Conservation (phyloP, 1,140 invertebrate species). For the Chelonus insularis region DNA sequence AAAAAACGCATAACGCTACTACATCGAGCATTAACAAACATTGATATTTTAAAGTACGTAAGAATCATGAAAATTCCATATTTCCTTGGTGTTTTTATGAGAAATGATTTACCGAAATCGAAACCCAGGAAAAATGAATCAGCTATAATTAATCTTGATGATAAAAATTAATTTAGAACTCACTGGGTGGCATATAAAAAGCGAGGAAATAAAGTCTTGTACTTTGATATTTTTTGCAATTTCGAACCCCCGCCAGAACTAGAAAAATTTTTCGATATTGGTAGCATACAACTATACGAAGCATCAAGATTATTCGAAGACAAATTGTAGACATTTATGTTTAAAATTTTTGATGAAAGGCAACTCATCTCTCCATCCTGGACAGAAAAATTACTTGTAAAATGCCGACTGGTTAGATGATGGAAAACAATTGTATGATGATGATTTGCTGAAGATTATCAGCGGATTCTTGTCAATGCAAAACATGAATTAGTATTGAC, state of each 20-base stretch:
- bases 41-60: conserved; percentile 32
- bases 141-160: conserved; percentile 11
- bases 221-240: conserved; percentile 38
- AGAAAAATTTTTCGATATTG: conserved; percentile 19
- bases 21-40: conserved; percentile 32
- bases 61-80: conserved; percentile 32
- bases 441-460: no score
- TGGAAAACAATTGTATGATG: no score
- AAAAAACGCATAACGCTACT: conserved; percentile 27
- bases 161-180: not conserved
- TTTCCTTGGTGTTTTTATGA: conserved; percentile 39
- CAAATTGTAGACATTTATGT: conserved; percentile 36
- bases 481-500: no score
- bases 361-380: no score
- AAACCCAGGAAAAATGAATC: conserved; percentile 22
- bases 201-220: not conserved
- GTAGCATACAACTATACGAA: conserved; percentile 30
- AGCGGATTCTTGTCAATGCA: no score
- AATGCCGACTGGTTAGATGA: no score
- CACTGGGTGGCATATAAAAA: conserved; percentile 10
- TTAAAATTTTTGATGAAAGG: no score
- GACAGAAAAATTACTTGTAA: no score
- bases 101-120: conserved; percentile 33
- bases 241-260: conserved; percentile 28
- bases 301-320: conserved; percentile 33